These are phyloP conservation scores for Lasiurus borealis DNA, from an alignment of 2,113 vertebrate species.

Conservation along the genomic window DNA sequence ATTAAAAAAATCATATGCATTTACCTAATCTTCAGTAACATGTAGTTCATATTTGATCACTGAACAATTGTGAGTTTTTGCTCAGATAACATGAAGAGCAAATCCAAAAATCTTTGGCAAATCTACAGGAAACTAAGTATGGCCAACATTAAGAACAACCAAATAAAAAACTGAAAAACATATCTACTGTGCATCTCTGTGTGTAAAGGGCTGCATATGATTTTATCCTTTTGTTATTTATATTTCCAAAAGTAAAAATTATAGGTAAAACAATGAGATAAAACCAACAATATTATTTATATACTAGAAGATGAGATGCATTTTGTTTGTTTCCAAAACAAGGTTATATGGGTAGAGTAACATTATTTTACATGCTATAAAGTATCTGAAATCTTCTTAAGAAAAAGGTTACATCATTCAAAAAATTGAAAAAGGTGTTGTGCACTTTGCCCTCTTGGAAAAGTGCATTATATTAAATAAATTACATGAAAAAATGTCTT, in stretches of 20 bases:
- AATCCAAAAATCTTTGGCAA: not conserved
- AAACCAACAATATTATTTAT: not conserved
- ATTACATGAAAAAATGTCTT: not conserved
- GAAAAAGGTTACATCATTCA: not conserved
- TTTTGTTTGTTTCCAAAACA: constrained; percentile 15
- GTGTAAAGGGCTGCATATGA: rapidly evolving
- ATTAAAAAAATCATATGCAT: not conserved
- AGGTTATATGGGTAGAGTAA: not conserved
- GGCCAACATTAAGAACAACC: not conserved
- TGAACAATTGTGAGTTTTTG: not conserved
- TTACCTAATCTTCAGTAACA: not conserved
- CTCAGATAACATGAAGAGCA: not conserved
- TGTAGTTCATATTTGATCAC: not conserved
- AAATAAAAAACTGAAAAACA: not conserved
- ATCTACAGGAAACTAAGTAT: not conserved
- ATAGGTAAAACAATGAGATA: not conserved
- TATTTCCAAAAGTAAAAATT: constrained; percentile 2
- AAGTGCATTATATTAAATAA: not conserved
- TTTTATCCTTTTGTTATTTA: not conserved
- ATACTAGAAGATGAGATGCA: not conserved
- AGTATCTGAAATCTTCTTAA: constrained; percentile 38
- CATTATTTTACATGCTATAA: not conserved
- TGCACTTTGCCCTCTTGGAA: not conserved
- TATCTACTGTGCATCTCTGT: not conserved
- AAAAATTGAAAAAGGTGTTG: not conserved